Percentiles rank a stretch among this genome's conserved stretches.
Conservation (phyloP, 2,888 invertebrate species). For the Zonitis immaculata region DNA sequence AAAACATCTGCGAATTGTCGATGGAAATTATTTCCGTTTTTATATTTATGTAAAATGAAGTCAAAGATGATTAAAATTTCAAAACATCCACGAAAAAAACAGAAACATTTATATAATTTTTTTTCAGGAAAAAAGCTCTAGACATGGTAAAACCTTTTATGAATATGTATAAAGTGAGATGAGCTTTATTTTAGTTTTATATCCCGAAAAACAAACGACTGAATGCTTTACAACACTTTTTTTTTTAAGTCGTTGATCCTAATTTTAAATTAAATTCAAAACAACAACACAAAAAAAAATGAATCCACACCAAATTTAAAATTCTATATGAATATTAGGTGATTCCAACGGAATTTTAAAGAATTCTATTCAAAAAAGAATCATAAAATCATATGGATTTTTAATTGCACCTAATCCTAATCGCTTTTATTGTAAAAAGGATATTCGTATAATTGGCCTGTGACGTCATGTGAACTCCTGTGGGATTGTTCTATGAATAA, state of each 20-base stretch:
- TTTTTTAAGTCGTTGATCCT: conserved; percentile 5
- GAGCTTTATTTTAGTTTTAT: conserved; percentile 18
- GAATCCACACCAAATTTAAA: not conserved
- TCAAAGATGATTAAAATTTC: conserved; percentile 16
- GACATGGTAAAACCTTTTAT: conserved; percentile 22
- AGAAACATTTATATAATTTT: conserved; percentile 9
- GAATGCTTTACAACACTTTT: conserved; percentile 11
- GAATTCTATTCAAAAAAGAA: too few relatives aligned
- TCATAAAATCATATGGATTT: conserved; percentile 38
- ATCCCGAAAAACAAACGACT: conserved; percentile 17
- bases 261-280: not conserved
- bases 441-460: conserved; percentile 38
- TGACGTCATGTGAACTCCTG: conserved; percentile 37
- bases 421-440: conserved; percentile 35
- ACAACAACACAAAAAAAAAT: too few relatives aligned
- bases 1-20: conserved; percentile 20
- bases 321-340: not conserved
- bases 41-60: conserved; percentile 17
- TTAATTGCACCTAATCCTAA: conserved; percentile 42
- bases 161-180: conserved; percentile 21
- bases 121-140: conserved; percentile 18
- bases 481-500: conserved; percentile 41
- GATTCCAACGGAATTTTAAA: too few relatives aligned
- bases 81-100: conserved; percentile 16
- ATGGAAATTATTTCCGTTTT: conserved; percentile 23